phyloP scores from a whole-genome alignment of 2,113 vertebrate genomes.

The Pomatorhinus ruficollis region DNA sequence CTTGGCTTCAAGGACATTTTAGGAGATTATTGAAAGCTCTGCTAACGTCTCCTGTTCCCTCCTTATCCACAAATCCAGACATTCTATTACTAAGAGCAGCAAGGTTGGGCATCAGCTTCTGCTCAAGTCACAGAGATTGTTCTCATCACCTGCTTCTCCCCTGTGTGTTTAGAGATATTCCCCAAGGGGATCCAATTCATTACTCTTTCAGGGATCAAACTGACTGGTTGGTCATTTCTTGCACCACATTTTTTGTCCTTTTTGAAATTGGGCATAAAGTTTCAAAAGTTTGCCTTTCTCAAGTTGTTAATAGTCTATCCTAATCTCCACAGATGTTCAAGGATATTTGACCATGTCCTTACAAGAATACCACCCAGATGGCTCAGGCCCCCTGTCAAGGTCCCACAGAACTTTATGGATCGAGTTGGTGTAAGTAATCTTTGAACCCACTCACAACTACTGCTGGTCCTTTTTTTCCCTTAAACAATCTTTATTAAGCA shows the following conservation, averaged over 20 bases:
- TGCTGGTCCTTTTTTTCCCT: neutral
- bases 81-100: neutral
- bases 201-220: neutral
- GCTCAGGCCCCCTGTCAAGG: accelerated
- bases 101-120: neutral
- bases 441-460: neutral
- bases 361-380: neutral
- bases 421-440: neutral
- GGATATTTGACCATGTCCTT: neutral
- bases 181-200: accelerated
- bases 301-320: neutral
- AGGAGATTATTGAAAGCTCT: neutral
- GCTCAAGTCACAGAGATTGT: neutral
- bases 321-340: accelerated
- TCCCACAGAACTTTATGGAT: neutral
- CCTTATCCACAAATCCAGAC: neutral
- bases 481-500: neutral
- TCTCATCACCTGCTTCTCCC: neutral
- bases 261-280: neutral
- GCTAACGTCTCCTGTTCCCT: neutral
- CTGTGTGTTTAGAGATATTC: neutral
- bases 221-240: neutral
- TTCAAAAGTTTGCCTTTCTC: neutral
- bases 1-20: neutral
- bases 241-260: neutral